Conservation (phyloP, 2,113 vertebrate genomes). For the Puntigrus tetrazona region DNA sequence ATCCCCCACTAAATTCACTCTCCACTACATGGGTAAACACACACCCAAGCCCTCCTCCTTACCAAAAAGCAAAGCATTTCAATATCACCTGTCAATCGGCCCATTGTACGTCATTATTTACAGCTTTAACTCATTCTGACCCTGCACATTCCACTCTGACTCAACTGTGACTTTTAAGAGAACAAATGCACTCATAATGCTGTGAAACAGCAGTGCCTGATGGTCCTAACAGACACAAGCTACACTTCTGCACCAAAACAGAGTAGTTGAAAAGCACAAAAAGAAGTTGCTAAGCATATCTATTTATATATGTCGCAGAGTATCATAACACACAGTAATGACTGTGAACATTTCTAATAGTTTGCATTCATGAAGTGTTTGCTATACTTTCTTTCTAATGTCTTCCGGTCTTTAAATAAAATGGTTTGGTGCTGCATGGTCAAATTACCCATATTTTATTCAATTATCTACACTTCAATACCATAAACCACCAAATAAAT, state of each 20-base stretch:
- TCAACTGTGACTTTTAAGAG: slow-evolving; percentile 19
- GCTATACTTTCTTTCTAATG: neutral
- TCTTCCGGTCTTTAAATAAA: neutral
- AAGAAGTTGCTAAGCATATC: neutral
- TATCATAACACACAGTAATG: neutral
- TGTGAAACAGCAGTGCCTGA: neutral
- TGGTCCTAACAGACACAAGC: neutral
- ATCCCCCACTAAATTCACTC: neutral
- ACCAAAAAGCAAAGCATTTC: slow-evolving; percentile 47
- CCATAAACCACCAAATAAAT: neutral
- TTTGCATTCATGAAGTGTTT: neutral
- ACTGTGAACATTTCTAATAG: slow-evolving; percentile 5
- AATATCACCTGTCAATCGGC: slow-evolving; percentile 56
- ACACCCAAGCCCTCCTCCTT: slow-evolving; percentile 47
- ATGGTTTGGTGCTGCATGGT: neutral
- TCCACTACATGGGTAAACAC: slow-evolving; percentile 54
- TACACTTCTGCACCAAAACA: neutral
- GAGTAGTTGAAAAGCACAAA: neutral
- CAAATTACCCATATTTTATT: neutral
- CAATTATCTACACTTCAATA: neutral
- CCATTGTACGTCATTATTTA: slow-evolving; percentile 60
- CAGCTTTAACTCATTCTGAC: slow-evolving; percentile 50
- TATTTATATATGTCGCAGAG: neutral
- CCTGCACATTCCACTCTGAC: slow-evolving; percentile 8
- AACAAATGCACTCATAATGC: slow-evolving; percentile 22